A percentile compares a stretch with the other conserved stretches of the same genome.
phyloP scores from a whole-genome alignment of 2,113 vertebrate genomes.

The Fukomys damarensis region DNA sequence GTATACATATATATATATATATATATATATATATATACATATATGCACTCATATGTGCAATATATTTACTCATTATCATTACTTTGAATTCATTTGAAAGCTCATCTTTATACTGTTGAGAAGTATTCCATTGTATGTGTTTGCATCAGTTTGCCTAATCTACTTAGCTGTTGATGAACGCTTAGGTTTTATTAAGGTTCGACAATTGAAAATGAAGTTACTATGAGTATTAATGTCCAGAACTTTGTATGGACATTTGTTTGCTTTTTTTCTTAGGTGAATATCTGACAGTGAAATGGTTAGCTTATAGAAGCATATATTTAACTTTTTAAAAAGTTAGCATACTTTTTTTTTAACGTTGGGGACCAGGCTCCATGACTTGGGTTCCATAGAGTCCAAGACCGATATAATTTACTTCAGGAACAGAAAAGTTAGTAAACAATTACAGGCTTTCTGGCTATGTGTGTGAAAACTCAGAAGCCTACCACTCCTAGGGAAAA shows the following conservation, averaged over 20 bases:
- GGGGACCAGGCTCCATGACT: too few relatives aligned
- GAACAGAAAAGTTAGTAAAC: too few relatives aligned
- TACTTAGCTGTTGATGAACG: not conserved
- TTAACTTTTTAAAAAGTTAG: not conserved
- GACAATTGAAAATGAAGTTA: not conserved
- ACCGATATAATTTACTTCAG: too few relatives aligned
- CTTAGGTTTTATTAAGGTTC: not conserved
- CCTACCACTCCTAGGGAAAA: too few relatives aligned
- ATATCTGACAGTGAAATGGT: not conserved
- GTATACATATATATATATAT: too few relatives aligned
- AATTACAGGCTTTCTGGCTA: too few relatives aligned
- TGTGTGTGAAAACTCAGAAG: too few relatives aligned
- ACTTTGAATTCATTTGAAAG: not conserved
- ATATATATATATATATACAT: too few relatives aligned
- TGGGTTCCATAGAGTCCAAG: too few relatives aligned
- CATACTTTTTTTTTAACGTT: too few relatives aligned
- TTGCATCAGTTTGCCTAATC: not conserved
- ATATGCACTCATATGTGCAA: too few relatives aligned
- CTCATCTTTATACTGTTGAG: not conserved
- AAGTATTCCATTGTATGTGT: not conserved
- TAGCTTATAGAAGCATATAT: not conserved
- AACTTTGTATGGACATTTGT: not conserved
- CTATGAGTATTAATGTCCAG: not conserved
- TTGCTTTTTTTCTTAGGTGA: not conserved
- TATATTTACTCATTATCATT: not conserved